phyloP scores from a whole-genome alignment of 2,888 invertebrate genomes.

The Protonemura montana region DNA sequence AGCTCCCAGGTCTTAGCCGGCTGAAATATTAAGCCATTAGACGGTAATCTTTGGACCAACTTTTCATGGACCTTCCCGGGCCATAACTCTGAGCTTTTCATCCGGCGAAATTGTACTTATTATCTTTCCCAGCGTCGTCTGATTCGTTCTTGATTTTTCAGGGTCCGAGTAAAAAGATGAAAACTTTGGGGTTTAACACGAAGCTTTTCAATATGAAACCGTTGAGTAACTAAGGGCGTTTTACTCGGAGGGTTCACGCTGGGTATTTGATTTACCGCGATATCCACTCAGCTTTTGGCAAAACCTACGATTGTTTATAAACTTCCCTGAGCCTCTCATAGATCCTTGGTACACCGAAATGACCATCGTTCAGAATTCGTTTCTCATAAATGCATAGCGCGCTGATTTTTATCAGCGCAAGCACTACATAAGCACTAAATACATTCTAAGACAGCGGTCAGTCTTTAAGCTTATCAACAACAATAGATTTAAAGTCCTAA shows the following conservation, averaged over 20 bases:
- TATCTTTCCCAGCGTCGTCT: neutral
- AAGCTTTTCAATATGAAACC: neutral
- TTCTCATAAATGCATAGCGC: neutral
- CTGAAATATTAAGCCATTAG: slow-evolving; percentile 17
- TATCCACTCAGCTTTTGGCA: neutral
- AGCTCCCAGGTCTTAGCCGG: neutral
- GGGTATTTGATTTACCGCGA: neutral
- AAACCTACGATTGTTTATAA: neutral
- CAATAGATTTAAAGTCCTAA: too few species aligned
- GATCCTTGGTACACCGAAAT: neutral
- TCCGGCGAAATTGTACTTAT: neutral
- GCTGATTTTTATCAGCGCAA: too few species aligned
- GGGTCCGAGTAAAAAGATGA: neutral
- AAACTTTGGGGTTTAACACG: neutral
- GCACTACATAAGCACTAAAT: too few species aligned
- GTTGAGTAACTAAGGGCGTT: too few species aligned
- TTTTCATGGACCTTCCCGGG: neutral
- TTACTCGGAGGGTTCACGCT: neutral
- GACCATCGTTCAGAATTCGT: neutral
- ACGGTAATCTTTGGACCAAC: slow-evolving; percentile 13
- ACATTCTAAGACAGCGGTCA: too few species aligned
- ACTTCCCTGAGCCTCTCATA: neutral
- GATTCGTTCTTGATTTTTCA: slow-evolving; percentile 1
- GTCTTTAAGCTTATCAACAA: too few species aligned
- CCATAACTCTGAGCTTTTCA: neutral